These are phyloP conservation scores for Rynchops niger DNA, from an alignment of 2,113 vertebrate species.

Conservation along the genomic window DNA sequence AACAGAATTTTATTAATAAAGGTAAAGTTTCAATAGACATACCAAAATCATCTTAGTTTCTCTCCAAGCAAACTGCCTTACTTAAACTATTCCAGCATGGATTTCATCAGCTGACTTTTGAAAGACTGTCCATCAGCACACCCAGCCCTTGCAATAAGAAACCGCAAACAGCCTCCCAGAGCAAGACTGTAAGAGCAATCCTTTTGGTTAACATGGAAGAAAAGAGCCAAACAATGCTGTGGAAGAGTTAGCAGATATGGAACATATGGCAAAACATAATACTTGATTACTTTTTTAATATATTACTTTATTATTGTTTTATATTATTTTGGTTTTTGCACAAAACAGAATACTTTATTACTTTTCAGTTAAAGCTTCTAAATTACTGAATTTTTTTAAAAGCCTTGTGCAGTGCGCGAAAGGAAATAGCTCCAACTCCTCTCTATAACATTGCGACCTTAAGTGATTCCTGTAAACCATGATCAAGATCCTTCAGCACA, in stretches of 20 bases:
- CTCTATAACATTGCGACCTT: neutral
- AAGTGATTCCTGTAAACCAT: neutral
- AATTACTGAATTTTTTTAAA: neutral
- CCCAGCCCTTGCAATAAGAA: neutral
- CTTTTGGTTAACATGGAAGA: neutral
- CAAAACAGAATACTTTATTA: neutral
- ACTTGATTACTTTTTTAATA: neutral
- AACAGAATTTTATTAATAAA: neutral
- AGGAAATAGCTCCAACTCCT: neutral
- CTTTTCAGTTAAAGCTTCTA: neutral
- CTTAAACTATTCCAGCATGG: neutral
- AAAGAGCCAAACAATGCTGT: neutral
- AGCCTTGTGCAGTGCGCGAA: neutral
- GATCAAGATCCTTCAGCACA: neutral
- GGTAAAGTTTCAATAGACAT: neutral
- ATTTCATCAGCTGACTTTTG: neutral
- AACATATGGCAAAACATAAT: neutral
- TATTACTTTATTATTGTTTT: neutral
- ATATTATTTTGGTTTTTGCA: neutral
- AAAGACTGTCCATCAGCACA: neutral
- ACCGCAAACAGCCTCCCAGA: neutral
- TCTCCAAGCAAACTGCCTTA: neutral
- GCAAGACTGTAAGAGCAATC: neutral
- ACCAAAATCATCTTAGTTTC: neutral
- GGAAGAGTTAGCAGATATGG: neutral